Conservation (phyloP, 1,140 invertebrate genomes). For the Melitaea cinxia region DNA sequence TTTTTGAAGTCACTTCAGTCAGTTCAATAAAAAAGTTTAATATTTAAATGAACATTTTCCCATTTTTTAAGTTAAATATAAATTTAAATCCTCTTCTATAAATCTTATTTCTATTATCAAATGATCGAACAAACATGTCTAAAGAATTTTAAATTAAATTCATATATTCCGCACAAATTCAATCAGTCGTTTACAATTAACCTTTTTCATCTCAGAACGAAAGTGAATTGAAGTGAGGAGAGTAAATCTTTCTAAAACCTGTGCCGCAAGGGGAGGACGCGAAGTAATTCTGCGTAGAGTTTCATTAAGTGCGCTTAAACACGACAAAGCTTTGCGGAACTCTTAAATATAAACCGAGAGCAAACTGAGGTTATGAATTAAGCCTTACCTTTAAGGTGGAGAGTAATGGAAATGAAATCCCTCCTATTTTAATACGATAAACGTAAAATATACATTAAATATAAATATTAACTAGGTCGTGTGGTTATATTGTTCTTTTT, state of each 20-base stretch:
- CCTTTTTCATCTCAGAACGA: conserved; percentile 5
- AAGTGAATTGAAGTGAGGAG: conserved; percentile 8
- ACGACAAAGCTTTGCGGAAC: conserved; percentile 44
- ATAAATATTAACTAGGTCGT: not conserved
- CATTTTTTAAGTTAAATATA: too few species aligned
- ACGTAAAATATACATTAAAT: conserved; percentile 5
- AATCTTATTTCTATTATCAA: too few species aligned
- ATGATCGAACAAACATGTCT: not conserved
- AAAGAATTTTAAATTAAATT: not conserved
- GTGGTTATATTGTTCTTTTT: not conserved
- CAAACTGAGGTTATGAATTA: conserved; percentile 40
- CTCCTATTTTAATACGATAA: conserved; percentile 15
- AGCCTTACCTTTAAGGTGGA: conserved; percentile 19
- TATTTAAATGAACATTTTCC: too few species aligned
- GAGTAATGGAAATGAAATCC: conserved; percentile 25
- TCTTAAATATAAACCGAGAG: conserved; percentile 33
- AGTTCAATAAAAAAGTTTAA: too few species aligned
- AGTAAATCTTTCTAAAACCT: conserved; percentile 17
- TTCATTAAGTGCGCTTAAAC: conserved; percentile 53
- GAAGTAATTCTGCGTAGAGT: conserved; percentile 24
- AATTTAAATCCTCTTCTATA: too few species aligned
- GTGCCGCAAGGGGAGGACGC: conserved; percentile 12
- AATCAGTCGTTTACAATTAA: conserved; percentile 14
- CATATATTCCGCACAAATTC: not conserved
- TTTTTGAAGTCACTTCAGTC: too few species aligned